A percentile compares a stretch with the other conserved stretches of the same genome.
phyloP scores from a whole-genome alignment of 2,888 invertebrate species.

The Amphipoea oculea region DNA sequence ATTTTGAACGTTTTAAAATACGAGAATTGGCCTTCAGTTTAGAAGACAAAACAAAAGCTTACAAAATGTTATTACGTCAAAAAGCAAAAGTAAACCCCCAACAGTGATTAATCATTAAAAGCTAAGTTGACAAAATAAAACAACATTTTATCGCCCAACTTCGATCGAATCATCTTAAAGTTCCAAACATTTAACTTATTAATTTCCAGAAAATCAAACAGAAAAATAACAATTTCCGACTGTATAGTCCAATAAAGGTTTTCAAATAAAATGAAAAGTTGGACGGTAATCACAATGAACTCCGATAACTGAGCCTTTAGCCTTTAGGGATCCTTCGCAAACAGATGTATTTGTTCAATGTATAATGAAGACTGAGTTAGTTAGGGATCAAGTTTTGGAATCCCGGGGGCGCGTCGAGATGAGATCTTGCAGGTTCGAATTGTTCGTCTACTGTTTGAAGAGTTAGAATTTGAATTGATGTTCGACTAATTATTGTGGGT shows the following conservation, averaged over 20 bases:
- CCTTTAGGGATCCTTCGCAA: slow-evolving; percentile 64
- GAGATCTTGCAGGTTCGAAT: slow-evolving; percentile 56
- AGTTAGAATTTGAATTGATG: slow-evolving; percentile 64
- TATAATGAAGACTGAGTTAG: slow-evolving; percentile 72
- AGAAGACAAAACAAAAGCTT: neutral
- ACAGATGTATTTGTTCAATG: slow-evolving; percentile 71
- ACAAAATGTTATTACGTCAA: neutral
- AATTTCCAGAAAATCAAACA: slow-evolving; percentile 63
- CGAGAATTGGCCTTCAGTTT: too few species aligned
- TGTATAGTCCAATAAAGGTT: slow-evolving; percentile 56
- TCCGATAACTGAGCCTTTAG: slow-evolving; percentile 63
- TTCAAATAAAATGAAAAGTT: slow-evolving; percentile 63
- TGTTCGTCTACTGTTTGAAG: slow-evolving; percentile 62
- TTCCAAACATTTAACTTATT: slow-evolving; percentile 59
- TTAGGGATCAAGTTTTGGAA: slow-evolving; percentile 65
- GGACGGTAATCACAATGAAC: slow-evolving; percentile 66
- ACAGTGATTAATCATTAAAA: slow-evolving; percentile 43
- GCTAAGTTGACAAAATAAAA: slow-evolving; percentile 39
- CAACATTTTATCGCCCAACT: slow-evolving; percentile 39
- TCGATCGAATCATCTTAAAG: slow-evolving; percentile 49
- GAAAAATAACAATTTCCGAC: slow-evolving; percentile 61
- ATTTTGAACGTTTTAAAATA: too few species aligned
- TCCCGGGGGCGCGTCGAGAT: slow-evolving; percentile 59
- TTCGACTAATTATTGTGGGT: slow-evolving; percentile 63
- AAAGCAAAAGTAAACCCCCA: slow-evolving; percentile 12